phyloP scores from a whole-genome alignment of 1,140 invertebrate species.

The Scylla paramamosain region DNA sequence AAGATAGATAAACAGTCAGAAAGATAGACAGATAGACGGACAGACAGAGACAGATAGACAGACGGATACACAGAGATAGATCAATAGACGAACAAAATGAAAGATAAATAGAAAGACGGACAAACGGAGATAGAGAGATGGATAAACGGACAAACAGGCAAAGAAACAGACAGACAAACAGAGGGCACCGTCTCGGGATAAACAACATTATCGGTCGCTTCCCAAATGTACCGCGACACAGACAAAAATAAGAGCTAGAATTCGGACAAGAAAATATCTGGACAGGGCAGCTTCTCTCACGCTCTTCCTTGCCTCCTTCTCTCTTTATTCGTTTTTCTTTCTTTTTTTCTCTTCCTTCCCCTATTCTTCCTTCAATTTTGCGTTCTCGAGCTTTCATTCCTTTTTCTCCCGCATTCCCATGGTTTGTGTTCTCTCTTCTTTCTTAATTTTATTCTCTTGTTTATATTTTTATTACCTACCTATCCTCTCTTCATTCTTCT shows the following conservation, averaged over 20 bases:
- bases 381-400: neutral
- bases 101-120: neutral
- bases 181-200: neutral
- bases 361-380: neutral
- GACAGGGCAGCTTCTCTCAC: neutral
- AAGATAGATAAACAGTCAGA: no score
- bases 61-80: neutral
- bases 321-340: neutral
- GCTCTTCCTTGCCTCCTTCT: neutral
- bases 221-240: neutral
- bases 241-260: neutral
- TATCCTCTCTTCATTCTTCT: no score
- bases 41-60: neutral
- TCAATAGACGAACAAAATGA: neutral
- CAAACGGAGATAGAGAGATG: neutral
- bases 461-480: no score
- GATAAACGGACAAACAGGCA: neutral
- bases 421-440: no score
- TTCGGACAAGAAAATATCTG: neutral
- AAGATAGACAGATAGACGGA: no score
- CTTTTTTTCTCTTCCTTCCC: neutral
- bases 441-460: no score
- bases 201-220: slow-evolving; percentile 8
- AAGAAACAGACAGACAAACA: neutral
- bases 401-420: neutral